Evolutionary conservation across 2,113 vertebrate species (phyloP), one percentile per base, ranked within the genome.

Genomic region (Tichodroma muraria): DNA sequence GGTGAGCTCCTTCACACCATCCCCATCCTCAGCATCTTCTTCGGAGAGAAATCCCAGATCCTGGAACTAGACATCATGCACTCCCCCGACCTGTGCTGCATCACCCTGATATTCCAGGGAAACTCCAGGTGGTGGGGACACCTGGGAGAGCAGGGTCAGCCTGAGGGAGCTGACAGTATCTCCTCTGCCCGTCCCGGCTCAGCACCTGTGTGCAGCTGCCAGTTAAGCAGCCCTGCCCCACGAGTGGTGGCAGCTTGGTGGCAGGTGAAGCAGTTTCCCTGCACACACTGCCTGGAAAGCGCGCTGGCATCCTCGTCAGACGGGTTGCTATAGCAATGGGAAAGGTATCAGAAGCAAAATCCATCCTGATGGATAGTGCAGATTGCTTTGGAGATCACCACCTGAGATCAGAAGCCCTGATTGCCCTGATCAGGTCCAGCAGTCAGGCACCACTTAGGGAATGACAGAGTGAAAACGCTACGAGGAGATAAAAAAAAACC

Each of bases 241-340:
- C 11, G 5, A 28, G 54, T 5, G 87, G n/a, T 22, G 7, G 30
- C 45, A 44, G 70, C 57, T 63, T 25, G 80, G 91, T 40, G 69
- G 73, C 89, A 91, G 93, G 87, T 89, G 91, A 92, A 66, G 66
- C 86, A 33, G 57, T 10, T 84, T 64, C 65, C 72, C 86, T 38
- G 40, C 53, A 22, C 6, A 4, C 11, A 4, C 27, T 6, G 10
- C 83, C 82, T 64, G 64, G 64, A 56, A 70, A 90, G 72, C 38
- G 0, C 0, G 14, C 77, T 61, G 86, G 77, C 84, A 93, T 72
- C 84, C 84, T 37, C 11, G 2, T 89, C 88, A 89, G 64, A 70
- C 4, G n/a, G 44, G 90, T 94, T 96, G 83, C 95, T 94, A 95
- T 94, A 95, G 94, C 92, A 56, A 96, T 96, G 81, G 89, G 89